These are phyloP conservation scores for Gracilinanus agilis DNA, from an alignment of 2,113 vertebrate species.

Conservation along the genomic window DNA sequence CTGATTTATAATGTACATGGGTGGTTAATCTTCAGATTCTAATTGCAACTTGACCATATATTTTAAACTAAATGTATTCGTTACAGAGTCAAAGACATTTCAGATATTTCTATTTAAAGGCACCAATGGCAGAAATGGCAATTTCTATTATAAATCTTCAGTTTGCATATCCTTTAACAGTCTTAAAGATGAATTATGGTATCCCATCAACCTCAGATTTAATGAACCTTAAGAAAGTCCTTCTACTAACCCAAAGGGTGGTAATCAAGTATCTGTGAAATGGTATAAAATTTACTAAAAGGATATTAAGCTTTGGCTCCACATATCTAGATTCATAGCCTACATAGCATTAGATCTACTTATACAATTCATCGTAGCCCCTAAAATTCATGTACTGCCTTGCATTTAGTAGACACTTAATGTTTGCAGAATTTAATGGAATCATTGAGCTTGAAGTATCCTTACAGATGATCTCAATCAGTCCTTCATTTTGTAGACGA, in stretches of 20 bases:
- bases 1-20: conserved; percentile 67
- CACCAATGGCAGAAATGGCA: conserved; percentile 49
- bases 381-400: neutral
- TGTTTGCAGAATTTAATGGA: neutral
- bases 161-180: conserved; percentile 59
- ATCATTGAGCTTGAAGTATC: neutral
- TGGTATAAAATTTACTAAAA: conserved; percentile 31
- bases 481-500: neutral
- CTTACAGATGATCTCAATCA: neutral
- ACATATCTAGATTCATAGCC: neutral
- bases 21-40: conserved; percentile 69
- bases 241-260: conserved; percentile 16
- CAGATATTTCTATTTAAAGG: conserved; percentile 65
- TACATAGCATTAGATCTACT: neutral
- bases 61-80: conserved; percentile 74
- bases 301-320: rapidly evolving
- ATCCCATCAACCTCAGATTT: conserved; percentile 31
- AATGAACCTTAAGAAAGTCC: conserved; percentile 39
- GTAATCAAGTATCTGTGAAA: conserved; percentile 12
- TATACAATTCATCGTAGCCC: neutral
- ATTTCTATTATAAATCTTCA: conserved; percentile 68
- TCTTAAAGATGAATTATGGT: conserved; percentile 56
- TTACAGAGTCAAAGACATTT: conserved; percentile 59
- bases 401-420: neutral
- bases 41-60: conserved; percentile 63